Evolutionary conservation across 2,113 vertebrate species (phyloP), one percentile per base, ranked within the genome.

Genomic region (Menidia beryllina): DNA sequence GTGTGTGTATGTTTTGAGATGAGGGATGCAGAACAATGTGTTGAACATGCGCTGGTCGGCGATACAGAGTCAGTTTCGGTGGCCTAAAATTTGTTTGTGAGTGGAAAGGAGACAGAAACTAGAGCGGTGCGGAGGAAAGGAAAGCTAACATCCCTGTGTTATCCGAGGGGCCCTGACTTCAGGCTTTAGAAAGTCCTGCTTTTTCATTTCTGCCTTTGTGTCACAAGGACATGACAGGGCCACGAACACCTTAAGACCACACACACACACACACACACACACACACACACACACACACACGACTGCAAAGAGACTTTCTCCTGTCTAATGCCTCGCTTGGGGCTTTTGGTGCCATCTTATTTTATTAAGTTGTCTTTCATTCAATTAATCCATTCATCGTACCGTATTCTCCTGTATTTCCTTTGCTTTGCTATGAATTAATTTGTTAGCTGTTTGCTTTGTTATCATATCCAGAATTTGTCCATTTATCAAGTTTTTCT

Each of bases 131-230:
- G 60, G 52, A 68, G 25, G 19, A 27, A 69, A 68, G 7, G n/a
- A 11, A 36, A 12, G 48, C 13, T 51, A 64, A 54, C 59, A 57
- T 51, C 48, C 48, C 3, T 50, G 36, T 43, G 58, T 69, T 20
- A 19, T 68, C 34, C 14, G 49, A 86, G 80, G 69, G 66, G 55
- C 69, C 56, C 4, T 25, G 17, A 67, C 68, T 80, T 49, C 55
- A 38, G 57, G 49, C 36, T 63, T 59, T 2, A 39, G 25, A 43
- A 68, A 61, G 58, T 83, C 64, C 38, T 77, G 57, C 41, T n/a
- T 68, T 81, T 72, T 65, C 55, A 64, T 72, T 23, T 27, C 20
- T 66, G 41, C 14, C 13, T 58, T 67, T 83, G 55, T 66, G 75
- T 57, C 20, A 11, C 8, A 25, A 59, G 69, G 65, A 79, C 61